Evolutionary conservation across 2,888 invertebrate genomes (phyloP).

Genomic region (Patella caerulea): DNA sequence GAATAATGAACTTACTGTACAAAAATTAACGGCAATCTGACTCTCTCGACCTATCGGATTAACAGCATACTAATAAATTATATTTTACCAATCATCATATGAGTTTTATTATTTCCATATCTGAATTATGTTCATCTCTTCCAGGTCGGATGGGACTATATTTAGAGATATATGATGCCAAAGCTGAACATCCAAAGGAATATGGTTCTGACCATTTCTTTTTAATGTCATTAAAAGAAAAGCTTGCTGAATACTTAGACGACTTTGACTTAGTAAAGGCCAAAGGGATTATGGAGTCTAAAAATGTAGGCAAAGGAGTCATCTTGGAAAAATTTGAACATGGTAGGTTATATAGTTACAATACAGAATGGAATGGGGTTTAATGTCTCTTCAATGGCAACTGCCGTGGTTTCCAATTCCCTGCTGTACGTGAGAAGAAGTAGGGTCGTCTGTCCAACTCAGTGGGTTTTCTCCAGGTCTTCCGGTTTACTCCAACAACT

Average conservation of each 20-base stretch:
- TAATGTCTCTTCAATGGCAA: too few species aligned
- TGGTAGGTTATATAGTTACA: conserved; percentile 38
- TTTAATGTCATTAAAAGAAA: conserved; percentile 53
- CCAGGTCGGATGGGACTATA: conserved; percentile 60
- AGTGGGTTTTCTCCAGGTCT: too few species aligned
- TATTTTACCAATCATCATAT: too few species aligned
- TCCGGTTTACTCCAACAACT: too few species aligned
- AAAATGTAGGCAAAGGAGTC: conserved; percentile 46
- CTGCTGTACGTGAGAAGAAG: too few species aligned
- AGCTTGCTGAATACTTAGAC: conserved; percentile 47
- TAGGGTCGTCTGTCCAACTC: too few species aligned
- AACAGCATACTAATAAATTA: too few species aligned
- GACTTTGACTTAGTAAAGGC: conserved; percentile 49
- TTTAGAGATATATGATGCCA: conserved; percentile 55
- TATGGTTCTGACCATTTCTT: conserved; percentile 59
- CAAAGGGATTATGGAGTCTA: conserved; percentile 50
- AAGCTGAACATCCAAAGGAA: conserved; percentile 42
- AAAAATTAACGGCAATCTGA: too few species aligned
- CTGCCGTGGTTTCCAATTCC: too few species aligned
- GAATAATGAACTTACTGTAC: too few species aligned
- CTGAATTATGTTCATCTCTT: neutral
- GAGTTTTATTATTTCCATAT: neutral
- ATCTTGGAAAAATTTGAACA: conserved; percentile 57
- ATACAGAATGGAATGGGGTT: too few species aligned
- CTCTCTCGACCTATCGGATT: too few species aligned